These are phyloP conservation scores for Paratilapia polleni DNA, from an alignment of 2,113 vertebrate species.

Conservation along the genomic window DNA sequence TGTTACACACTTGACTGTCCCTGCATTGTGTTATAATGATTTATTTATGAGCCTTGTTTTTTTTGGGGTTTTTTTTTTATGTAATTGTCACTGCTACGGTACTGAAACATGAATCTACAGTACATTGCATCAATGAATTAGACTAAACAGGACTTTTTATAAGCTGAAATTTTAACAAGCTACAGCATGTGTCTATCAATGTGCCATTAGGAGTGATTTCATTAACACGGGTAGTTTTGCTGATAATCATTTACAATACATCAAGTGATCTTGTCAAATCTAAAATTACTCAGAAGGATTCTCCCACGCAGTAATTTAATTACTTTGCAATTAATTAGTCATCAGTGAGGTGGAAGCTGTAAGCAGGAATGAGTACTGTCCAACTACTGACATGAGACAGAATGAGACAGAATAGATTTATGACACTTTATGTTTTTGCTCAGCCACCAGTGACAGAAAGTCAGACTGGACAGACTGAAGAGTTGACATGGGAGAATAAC, in stretches of 20 bases:
- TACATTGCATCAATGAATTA: not conserved
- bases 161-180: not conserved
- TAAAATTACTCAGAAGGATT: constrained; percentile 40
- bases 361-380: constrained; percentile 32
- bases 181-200: not conserved
- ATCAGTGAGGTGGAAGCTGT: constrained; percentile 39
- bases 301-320: constrained; percentile 60
- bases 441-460: not conserved
- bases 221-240: constrained; percentile 16
- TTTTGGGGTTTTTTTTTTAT: not conserved
- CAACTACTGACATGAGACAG: constrained; percentile 17
- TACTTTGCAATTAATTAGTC: constrained; percentile 66
- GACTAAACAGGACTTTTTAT: not conserved
- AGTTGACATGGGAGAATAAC: constrained; percentile 2
- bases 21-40: not conserved
- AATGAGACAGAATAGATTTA: constrained; percentile 31
- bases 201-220: constrained; percentile 18
- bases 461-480: constrained; percentile 15
- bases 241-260: constrained; percentile 59
- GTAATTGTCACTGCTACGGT: not conserved
- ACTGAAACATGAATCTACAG: not conserved
- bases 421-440: constrained; percentile 25
- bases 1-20: not conserved
- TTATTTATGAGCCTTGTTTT: not conserved
- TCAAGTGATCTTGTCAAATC: constrained; percentile 46